Evolutionary conservation across 2,797 vertebrate genomes (phyloP), one percentile per base, ranked within the genome.

Genomic region (Notolabrus celidotus): DNA sequence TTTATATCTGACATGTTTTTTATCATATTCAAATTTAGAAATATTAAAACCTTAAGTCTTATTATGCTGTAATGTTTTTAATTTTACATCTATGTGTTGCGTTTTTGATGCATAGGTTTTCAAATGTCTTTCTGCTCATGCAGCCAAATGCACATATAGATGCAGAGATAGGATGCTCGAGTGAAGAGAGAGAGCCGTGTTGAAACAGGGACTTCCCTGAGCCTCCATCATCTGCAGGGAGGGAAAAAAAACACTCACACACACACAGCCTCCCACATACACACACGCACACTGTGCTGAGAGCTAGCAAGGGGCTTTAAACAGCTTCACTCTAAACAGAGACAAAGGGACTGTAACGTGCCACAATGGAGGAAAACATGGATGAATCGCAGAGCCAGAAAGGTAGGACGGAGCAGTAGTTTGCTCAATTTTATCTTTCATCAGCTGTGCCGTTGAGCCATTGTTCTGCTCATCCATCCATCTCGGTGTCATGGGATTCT

Each of bases 331-430:
- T 72, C 68, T 51, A 73, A 82, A 78, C 2, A 55, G 36, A 85
- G 82, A 92, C 83, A 92, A 90, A 90, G 68, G 84, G 75, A 89
- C 73, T 92, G 89, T 93, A 92, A 93, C 92, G 79, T 66, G 67
- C 81, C 54, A 88, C 93, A 85, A 99, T 99, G 97, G 97, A 99
- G 93, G 97, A 99, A 91, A 99, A 97, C 90, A 98, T 97, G 97
- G 97, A 99, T 93, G 97, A 99, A 86, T 96, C 96, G 51, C 97
- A 98, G 92, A 97, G 96, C 92, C 96, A 97, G 88, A 99, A 98
- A 97, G 97, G 97, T 99, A 97, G 77, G 86, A 82, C 0, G 1
- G n/a, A 51, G 5, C 10, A 36, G 2, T 2, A 20, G 42, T 19
- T 5, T n/a, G 14, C 56, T 51, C 1, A 10, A 66, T 74, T 46